Evolutionary conservation across 23 tunicate species (phyloP), one percentile per base, ranked within the genome.

Genomic region (Aplidium turbinatum): DNA sequence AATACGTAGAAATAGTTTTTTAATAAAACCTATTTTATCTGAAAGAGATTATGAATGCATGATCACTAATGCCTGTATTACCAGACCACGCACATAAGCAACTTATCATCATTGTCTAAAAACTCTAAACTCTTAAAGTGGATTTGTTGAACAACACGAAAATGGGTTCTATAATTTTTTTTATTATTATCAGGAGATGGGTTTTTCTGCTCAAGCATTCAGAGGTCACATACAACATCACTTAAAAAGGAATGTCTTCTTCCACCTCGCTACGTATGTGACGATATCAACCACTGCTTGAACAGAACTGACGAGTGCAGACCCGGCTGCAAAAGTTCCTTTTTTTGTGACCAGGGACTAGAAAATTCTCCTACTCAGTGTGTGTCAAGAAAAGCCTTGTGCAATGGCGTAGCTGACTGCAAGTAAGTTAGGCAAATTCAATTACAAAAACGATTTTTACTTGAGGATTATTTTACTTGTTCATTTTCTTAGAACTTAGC

Each of bases 351-450:
- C 63, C 63, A 60, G 24, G 83, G 79, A 24, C 38, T 26, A 40
- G 58, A 32, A 21, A 16, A 9, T 42, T 42, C 16, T 11, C 50
- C 50, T 42, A 38, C 72, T 11, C 57, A 58, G 0, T 87, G 94
- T 30, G 52, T 78, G 29, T 55, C 80, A 18, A 57, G 87, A 35
- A 6, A 20, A 1, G 36, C 34, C 0, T 38, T 88, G 42, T 88
- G 96, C 76, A 61, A 88, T 39, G 96, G 96, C 20, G 52, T 45
- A 1, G 58, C 28, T 9, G 82, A 81, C 13, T 88, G 96, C 87
- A 56, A 30, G 96, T 88, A 58, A 36, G 81, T 70, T 3, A 31
- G 9, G 7, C n/a, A n/a, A n/a, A n/a, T n/a, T n/a, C n/a, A n/a
- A n/a, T n/a, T n/a, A n/a, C n/a, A 20, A 45, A 45, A 45, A n/a